Evolutionary conservation across 2,888 invertebrate genomes (phyloP).

Genomic region (Cerastis rubricosa): DNA sequence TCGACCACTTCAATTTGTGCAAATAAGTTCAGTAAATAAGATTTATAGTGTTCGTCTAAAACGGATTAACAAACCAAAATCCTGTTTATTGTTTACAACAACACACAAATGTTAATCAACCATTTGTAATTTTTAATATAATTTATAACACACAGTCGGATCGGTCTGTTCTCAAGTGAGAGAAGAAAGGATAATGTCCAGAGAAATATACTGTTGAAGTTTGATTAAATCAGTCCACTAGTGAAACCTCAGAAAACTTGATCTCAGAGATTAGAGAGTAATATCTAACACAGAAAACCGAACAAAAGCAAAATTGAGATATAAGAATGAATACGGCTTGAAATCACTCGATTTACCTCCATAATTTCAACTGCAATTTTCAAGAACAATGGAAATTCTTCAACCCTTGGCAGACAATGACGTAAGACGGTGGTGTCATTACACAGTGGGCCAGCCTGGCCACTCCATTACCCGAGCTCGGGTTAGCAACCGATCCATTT

Average conservation of each 20-base stretch:
- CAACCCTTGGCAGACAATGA: slow-evolving; percentile 26
- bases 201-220: neutral
- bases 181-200: neutral
- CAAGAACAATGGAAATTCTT: slow-evolving; percentile 28
- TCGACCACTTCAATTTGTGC: slow-evolving; percentile 63
- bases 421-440: slow-evolving; percentile 25
- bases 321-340: neutral
- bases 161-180: neutral
- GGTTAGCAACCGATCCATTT: slow-evolving; percentile 48
- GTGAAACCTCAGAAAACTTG: neutral
- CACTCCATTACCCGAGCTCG: slow-evolving; percentile 41
- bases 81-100: slow-evolving; percentile 20
- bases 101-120: slow-evolving; percentile 5
- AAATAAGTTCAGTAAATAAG: slow-evolving; percentile 55
- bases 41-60: slow-evolving; percentile 43
- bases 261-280: neutral
- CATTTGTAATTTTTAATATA: neutral
- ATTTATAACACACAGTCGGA: neutral
- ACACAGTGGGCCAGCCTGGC: slow-evolving; percentile 9
- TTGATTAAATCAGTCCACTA: neutral
- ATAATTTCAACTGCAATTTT: slow-evolving; percentile 21
- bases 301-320: neutral
- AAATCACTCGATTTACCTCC: slow-evolving; percentile 15
- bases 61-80: slow-evolving; percentile 19
- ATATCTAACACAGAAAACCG: neutral